These are phyloP conservation scores for Muscicapa striata DNA, from an alignment of 2,797 vertebrate genomes.

Conservation along the genomic window DNA sequence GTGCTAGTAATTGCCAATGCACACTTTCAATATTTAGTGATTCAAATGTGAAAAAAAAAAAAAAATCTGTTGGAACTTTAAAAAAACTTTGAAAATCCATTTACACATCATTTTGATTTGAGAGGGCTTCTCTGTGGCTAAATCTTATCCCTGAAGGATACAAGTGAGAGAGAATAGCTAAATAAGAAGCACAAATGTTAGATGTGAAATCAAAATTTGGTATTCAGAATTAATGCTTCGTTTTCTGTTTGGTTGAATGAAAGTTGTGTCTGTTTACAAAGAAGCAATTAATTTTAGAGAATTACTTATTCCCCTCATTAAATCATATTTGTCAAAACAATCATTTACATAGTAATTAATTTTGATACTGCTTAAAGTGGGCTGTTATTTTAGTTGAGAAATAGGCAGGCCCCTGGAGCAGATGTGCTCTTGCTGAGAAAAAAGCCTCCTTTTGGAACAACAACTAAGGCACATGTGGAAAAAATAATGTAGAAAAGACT, in stretches of 20 bases:
- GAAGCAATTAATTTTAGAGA: neutral
- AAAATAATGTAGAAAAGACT: neutral
- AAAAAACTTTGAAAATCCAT: neutral
- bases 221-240: neutral
- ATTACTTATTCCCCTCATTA: neutral
- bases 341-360: neutral
- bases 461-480: neutral
- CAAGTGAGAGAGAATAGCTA: neutral
- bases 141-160: neutral
- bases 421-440: neutral
- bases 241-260: neutral
- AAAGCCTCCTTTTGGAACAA: neutral
- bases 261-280: neutral
- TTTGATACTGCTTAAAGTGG: neutral
- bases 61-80: neutral
- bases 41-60: neutral
- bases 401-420: neutral
- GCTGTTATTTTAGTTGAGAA: neutral
- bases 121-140: neutral
- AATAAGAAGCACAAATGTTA: neutral
- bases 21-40: neutral
- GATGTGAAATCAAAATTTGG: neutral
- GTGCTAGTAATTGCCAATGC: neutral
- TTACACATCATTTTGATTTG: neutral
- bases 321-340: slow-evolving; percentile 7